Evolutionary conservation across 2,797 vertebrate species (phyloP).

Genomic region (Silurus lanzhouensis): DNA sequence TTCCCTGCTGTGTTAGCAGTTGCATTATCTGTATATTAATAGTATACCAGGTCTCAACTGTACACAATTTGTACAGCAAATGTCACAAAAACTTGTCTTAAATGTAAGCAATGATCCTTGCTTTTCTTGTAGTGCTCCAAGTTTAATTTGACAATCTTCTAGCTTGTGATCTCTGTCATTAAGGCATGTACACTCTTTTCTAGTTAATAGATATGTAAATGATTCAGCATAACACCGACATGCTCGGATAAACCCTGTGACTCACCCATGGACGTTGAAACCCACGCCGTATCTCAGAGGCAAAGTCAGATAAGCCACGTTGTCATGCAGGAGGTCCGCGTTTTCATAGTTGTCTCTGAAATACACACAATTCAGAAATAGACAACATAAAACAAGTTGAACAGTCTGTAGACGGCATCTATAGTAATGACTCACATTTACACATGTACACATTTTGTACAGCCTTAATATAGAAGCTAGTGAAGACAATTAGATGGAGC

Average conservation of each 20-base stretch:
- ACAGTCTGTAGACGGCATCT: neutral
- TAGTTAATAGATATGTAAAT: neutral
- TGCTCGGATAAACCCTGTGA: conserved; percentile 24
- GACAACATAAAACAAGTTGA: neutral
- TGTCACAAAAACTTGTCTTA: neutral
- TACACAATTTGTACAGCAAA: neutral
- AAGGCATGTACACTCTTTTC: neutral
- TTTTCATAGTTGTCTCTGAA: conserved; percentile 84
- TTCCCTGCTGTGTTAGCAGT: neutral
- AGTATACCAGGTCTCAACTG: neutral
- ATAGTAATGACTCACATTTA: neutral
- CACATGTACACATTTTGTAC: no score
- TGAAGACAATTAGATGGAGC: neutral
- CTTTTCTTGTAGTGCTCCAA: neutral
- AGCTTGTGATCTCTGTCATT: neutral
- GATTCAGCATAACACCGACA: neutral
- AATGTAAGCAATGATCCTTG: neutral
- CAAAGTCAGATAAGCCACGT: conserved; percentile 72
- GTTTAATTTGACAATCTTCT: no score
- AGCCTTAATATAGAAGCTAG: neutral
- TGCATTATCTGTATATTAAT: neutral
- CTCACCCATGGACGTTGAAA: conserved; percentile 86
- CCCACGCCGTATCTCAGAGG: conserved; percentile 85
- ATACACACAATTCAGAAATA: conserved; percentile 6
- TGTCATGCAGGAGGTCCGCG: conserved; percentile 72